Base-by-base conservation (phyloP, 2,113 vertebrate species). In the Heteronetta atricapilla region DNA sequence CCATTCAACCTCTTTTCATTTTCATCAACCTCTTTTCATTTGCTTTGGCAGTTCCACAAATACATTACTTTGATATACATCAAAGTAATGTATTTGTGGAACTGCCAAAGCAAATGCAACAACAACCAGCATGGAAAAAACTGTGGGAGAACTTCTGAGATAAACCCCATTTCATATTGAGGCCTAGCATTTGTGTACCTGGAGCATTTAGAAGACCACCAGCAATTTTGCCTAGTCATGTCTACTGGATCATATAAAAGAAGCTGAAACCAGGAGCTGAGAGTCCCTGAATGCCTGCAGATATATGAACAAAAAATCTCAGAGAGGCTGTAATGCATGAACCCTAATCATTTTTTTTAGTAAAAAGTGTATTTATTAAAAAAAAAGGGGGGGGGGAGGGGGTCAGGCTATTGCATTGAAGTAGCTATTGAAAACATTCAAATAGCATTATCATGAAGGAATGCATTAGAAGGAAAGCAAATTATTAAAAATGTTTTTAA, bases 61-160 rank as follows among this genome's bases (percentile, higher is more conserved):
- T n/a, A n/a, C n/a, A n/a, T n/a, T n/a, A n/a, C n/a, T n/a, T n/a
- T n/a, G n/a, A n/a, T 99, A n/a, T 98, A 98, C 33, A 98, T 98
- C 79, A 99, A 97, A 98, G 98, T 62, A 98, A 98, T 98, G 94
- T 98, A 98, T 8, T 99, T 99, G 86, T 99, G 99, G 91, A 96
- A 96, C 98, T 98, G 97, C 96, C 98, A 97, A 98, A 98, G 88
- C 97, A 53, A 98, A 98, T 13, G 98, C 97, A 56, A 31, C 17
- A 31, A 66, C 33, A 56, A 97, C 98, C 68, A 98, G 97, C 59
- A 97, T 98, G 94, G 98, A 98, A 78, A 63, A 6, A 78, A n/a
- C 94, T 98, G 98, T 73, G 95, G 98, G 96, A 85, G 97, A 97
- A 98, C 97, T 34, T 98, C 98, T 82, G 96, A 91, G 87, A 98